Evolutionary conservation across 2,113 vertebrate genomes (phyloP), one percentile per base, ranked within the genome.

Genomic region (Psittacara wagleri): DNA sequence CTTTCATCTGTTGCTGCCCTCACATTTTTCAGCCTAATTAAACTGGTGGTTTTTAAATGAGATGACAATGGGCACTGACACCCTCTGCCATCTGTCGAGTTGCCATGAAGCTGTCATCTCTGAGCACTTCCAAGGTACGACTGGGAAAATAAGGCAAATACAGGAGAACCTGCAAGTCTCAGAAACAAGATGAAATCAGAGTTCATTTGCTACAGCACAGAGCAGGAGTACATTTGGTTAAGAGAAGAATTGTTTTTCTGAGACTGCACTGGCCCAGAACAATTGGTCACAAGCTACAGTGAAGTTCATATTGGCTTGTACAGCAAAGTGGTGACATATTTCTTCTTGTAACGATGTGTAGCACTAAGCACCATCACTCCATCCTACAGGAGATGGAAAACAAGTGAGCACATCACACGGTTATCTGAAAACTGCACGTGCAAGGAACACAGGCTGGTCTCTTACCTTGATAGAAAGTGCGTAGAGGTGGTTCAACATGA

Each of bases 351-450:
- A 54, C 99, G 98, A 94, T 99, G 99, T 5, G 99, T 99, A 4
- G 99, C 99, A 7, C 99, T 99, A 70, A 99, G 99, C 89, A 99
- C 99, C 99, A 99, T 99, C 92, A 99, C 99, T 6, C 99, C 99
- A 29, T 99, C 99, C 99, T 99, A 54, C 79, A 93, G 82, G 91
- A 95, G 75, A 98, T 59, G 57, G 90, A 11, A 64, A 70, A 86
- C 48, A 39, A 83, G 80, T 88, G n/a, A 94, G 78, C 61, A 37
- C 1, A 33, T 24, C 19, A 62, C 81, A 28, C 0, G 6, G 46
- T 13, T 31, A 72, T 2, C 73, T 52, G 33, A 51, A 64, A 63
- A 59, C 63, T 51, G 27, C 28, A 15, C 10, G 8, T 2, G 77
- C 4, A 81, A 75, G 59, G 46, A 61, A 73, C 20, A 0, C 1